Evolutionary conservation across 2,797 vertebrate genomes (phyloP).

Genomic region (Brotula barbata): DNA sequence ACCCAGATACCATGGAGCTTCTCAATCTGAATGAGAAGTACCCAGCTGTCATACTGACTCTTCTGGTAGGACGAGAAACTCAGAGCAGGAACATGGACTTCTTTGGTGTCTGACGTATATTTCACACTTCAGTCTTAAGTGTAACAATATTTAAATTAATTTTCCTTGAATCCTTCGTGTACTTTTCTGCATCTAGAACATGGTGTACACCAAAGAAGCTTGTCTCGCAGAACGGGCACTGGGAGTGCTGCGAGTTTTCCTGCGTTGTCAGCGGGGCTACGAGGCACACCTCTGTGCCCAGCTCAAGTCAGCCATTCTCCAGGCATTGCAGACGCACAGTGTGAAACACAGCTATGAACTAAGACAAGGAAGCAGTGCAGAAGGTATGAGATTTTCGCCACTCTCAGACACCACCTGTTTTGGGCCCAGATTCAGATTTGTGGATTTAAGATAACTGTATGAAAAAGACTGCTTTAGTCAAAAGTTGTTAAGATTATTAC

Average conservation of each 20-base stretch:
- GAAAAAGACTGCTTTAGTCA: too few relatives aligned
- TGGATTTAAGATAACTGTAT: too few relatives aligned
- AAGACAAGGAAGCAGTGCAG: conserved; percentile 24
- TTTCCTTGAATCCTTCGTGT: background rate
- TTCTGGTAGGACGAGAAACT: conserved; percentile 83
- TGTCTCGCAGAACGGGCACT: conserved; percentile 79
- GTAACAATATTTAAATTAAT: background rate
- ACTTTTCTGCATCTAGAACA: conserved; percentile 72
- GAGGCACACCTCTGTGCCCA: conserved; percentile 75
- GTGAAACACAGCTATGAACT: conserved; percentile 48
- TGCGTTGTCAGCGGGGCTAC: conserved; percentile 70
- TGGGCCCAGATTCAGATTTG: background rate
- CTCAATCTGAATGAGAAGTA: conserved; percentile 81
- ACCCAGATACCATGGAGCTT: conserved; percentile 66
- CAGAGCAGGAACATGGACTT: background rate
- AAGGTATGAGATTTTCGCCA: conserved; percentile 44
- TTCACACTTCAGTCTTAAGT: too few relatives aligned
- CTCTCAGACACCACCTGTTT: background rate
- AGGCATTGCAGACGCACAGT: conserved; percentile 81
- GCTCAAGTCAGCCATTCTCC: conserved; percentile 82
- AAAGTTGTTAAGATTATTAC: too few relatives aligned
- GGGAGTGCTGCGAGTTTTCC: conserved; percentile 73
- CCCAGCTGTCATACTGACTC: conserved; percentile 80
- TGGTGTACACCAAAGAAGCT: conserved; percentile 78
- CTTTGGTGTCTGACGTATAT: too few relatives aligned